These are phyloP conservation scores for Agriopis leucophaearia DNA, from an alignment of 2,888 invertebrate species.

Conservation along the genomic window DNA sequence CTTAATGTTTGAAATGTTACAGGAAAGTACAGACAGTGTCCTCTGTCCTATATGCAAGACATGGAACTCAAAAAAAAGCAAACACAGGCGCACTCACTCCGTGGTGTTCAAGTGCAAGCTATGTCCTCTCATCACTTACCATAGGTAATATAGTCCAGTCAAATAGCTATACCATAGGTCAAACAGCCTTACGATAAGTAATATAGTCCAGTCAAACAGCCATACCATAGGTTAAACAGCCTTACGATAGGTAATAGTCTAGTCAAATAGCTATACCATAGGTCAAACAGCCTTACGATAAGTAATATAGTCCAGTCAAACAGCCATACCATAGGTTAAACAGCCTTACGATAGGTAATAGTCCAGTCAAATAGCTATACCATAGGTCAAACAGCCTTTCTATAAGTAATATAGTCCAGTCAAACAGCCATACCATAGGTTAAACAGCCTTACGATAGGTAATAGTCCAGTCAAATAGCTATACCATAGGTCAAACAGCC, in stretches of 20 bases:
- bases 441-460: neutral
- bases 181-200: too few relatives aligned
- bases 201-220: too few relatives aligned
- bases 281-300: neutral
- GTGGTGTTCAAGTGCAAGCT: slow-evolving; percentile 3
- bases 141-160: neutral
- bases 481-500: too few relatives aligned
- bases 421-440: neutral
- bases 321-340: too few relatives aligned
- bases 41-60: neutral
- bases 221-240: too few relatives aligned
- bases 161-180: neutral
- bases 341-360: too few relatives aligned
- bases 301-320: neutral
- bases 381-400: too few relatives aligned
- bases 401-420: too few relatives aligned
- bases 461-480: neutral
- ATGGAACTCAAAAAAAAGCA: neutral
- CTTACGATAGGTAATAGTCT: too few relatives aligned
- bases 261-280: neutral
- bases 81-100: neutral
- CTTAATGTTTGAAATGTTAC: neutral
- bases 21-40: neutral
- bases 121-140: neutral
- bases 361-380: too few relatives aligned